A percentile compares a stretch with the other conserved stretches of the same genome.
phyloP scores from a whole-genome alignment of 92 coral and sea anemone species.

The Porites cylindrica region DNA sequence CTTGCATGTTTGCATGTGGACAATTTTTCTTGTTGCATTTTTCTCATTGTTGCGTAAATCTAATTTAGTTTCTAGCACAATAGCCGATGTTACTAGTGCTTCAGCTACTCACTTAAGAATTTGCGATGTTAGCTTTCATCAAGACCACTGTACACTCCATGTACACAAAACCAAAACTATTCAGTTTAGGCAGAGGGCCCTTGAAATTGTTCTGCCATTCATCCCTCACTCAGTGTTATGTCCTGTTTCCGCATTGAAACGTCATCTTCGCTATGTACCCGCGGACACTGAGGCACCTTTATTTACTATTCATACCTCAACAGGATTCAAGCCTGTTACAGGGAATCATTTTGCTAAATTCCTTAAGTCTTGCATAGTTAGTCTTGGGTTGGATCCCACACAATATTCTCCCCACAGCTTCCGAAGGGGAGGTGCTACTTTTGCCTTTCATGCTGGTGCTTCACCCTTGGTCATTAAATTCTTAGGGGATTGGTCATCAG shows the following conservation, averaged over 20 bases:
- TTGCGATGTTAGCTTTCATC: not conserved
- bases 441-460: conserved; percentile 14
- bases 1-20: not conserved
- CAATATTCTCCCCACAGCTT: conserved; percentile 29
- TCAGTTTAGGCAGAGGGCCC: conserved; percentile 32
- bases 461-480: conserved; percentile 5
- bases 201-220: not conserved
- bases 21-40: not conserved
- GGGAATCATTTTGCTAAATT: conserved; percentile 28
- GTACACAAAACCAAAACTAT: conserved; percentile 33
- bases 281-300: conserved; percentile 1
- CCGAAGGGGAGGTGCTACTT: conserved; percentile 23
- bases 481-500: conserved; percentile 20
- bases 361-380: conserved; percentile 18
- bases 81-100: not conserved
- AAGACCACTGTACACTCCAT: conserved; percentile 11
- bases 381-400: conserved; percentile 24
- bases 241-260: conserved; percentile 17
- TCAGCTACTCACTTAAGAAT: not conserved
- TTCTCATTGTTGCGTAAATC: not conserved
- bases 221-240: conserved; percentile 21
- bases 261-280: not conserved
- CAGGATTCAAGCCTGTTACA: conserved; percentile 5
- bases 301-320: not conserved
- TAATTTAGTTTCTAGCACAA: not conserved